Percentiles rank a stretch among this genome's conserved stretches.
These are phyloP conservation scores for Chymomyza procnemis DNA, from an alignment of 2,888 invertebrate genomes.

Conservation along the genomic window DNA sequence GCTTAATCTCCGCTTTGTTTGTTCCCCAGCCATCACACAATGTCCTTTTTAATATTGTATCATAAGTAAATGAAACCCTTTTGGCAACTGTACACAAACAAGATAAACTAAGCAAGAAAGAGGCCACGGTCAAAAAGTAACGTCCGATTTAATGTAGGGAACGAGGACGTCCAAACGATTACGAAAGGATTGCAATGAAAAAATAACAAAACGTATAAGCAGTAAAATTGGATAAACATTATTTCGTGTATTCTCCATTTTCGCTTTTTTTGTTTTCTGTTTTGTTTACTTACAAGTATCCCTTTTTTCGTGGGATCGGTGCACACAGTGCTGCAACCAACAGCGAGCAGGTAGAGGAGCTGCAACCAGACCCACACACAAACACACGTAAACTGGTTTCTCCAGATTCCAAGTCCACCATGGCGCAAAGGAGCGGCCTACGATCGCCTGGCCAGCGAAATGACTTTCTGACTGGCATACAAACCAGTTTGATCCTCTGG, in stretches of 20 bases:
- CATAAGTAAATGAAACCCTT: constrained; percentile 22
- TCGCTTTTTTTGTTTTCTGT: not conserved
- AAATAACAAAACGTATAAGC: constrained; percentile 24
- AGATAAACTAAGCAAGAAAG: constrained; percentile 27
- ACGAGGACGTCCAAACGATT: constrained; percentile 67
- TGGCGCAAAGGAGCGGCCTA: constrained; percentile 46
- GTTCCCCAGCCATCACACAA: not conserved
- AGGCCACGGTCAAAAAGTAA: constrained; percentile 31
- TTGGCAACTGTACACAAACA: constrained; percentile 54
- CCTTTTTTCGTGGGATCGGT: constrained; percentile 68
- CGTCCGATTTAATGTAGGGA: constrained; percentile 31
- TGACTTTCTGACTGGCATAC: constrained; percentile 58
- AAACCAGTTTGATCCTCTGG: constrained; percentile 68
- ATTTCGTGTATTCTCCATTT: constrained; percentile 15
- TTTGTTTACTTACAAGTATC: constrained; percentile 52
- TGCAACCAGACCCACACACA: constrained; percentile 17
- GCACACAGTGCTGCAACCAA: constrained; percentile 29
- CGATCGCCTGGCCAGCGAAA: constrained; percentile 12
- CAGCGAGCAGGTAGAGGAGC: constrained; percentile 59
- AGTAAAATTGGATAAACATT: constrained; percentile 1
- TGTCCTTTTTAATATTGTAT: not conserved
- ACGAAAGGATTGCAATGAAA: constrained; percentile 41
- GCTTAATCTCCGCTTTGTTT: not conserved
- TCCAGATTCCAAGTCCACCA: constrained; percentile 52
- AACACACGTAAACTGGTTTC: constrained; percentile 48